A percentile compares a stretch with the other conserved stretches of the same genome.
phyloP scores from a whole-genome alignment of 2,888 invertebrate genomes.

The Portevinia maculata region DNA sequence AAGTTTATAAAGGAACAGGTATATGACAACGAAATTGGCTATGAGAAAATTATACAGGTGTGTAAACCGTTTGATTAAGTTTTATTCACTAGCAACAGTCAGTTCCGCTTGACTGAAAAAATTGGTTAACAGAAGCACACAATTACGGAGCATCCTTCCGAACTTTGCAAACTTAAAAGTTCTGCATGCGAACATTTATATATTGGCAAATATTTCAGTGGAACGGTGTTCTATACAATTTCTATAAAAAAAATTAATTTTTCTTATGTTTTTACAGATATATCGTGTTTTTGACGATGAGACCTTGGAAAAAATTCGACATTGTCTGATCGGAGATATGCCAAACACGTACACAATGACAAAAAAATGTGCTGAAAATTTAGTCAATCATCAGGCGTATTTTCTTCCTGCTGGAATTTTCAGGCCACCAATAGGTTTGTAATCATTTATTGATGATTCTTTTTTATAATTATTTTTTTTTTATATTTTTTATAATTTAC shows the following conservation, averaged over 20 bases:
- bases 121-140: too few species aligned
- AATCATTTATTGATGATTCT: too few species aligned
- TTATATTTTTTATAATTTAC: too few species aligned
- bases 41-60: constrained; percentile 83
- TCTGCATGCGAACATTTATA: too few species aligned
- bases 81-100: neutral
- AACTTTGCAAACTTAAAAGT: too few species aligned
- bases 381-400: constrained; percentile 82
- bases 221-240: constrained; percentile 19
- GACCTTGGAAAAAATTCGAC: constrained; percentile 81
- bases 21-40: constrained; percentile 82
- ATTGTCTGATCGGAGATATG: constrained; percentile 82
- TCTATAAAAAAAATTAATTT: constrained; percentile 1
- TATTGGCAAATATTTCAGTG: too few species aligned
- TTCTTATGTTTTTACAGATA: constrained; percentile 77
- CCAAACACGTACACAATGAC: constrained; percentile 83
- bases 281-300: constrained; percentile 81
- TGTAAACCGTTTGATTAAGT: constrained; percentile 47
- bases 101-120: too few species aligned
- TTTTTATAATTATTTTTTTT: too few species aligned
- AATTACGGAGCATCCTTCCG: too few species aligned
- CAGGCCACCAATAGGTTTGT: constrained; percentile 82
- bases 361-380: constrained; percentile 82
- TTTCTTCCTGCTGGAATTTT: constrained; percentile 82
- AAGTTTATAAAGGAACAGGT: constrained; percentile 82